These are phyloP conservation scores for Myodes glareolus DNA, from an alignment of 2,113 vertebrate species.

Conservation along the genomic window DNA sequence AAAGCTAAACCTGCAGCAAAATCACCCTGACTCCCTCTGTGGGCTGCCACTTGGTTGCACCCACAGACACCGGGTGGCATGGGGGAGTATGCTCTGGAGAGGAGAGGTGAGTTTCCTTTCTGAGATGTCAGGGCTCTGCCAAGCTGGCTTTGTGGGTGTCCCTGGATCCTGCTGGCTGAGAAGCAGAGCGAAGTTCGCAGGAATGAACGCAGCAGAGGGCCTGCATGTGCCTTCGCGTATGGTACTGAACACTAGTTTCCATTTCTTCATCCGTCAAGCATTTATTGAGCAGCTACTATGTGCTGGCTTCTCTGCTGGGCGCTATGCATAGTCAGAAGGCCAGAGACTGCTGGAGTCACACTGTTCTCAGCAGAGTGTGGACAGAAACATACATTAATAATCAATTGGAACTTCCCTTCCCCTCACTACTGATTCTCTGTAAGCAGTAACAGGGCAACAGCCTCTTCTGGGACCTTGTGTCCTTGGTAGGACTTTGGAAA, in stretches of 20 bases:
- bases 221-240: fast-evolving
- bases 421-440: fast-evolving
- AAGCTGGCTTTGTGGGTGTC: neutral
- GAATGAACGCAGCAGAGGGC: fast-evolving
- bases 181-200: neutral
- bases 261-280: neutral
- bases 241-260: neutral
- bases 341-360: neutral
- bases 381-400: neutral
- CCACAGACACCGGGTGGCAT: neutral
- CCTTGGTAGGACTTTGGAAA: neutral
- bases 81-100: neutral
- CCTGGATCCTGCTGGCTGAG: neutral
- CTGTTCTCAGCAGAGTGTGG: neutral
- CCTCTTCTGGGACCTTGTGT: neutral
- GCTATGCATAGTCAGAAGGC: neutral
- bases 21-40: neutral
- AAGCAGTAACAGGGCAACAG: neutral
- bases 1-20: slow-evolving; percentile 52
- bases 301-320: neutral
- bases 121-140: neutral
- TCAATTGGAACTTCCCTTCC: neutral
- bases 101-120: neutral
- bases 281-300: neutral
- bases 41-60: neutral